Evolutionary conservation across 2,888 invertebrate genomes (phyloP).

Genomic region (Tetropium fuscum): DNA sequence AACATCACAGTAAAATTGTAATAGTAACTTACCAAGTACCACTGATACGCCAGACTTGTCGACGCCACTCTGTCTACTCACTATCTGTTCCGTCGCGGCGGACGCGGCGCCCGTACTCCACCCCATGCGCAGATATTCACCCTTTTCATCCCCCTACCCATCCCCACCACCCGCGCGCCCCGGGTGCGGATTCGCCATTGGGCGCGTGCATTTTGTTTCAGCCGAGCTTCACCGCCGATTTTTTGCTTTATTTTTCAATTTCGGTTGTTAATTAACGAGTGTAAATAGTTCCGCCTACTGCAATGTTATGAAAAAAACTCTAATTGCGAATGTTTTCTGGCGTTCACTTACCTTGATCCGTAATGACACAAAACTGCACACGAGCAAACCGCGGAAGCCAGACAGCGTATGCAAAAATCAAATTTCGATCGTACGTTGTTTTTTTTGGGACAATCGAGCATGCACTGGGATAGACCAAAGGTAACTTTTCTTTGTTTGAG

Average conservation of each 20-base stretch:
- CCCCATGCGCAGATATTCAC: constrained; percentile 68
- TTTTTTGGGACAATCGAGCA: not conserved
- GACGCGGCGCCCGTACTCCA: constrained; percentile 74
- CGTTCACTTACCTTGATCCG: constrained; percentile 16
- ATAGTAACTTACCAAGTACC: constrained; percentile 58
- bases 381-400: too few relatives aligned
- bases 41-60: constrained; percentile 61
- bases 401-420: too few relatives aligned
- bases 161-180: constrained; percentile 59
- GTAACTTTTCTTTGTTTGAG: constrained; percentile 52
- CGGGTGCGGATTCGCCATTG: constrained; percentile 53
- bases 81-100: constrained; percentile 71
- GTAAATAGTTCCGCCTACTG: constrained; percentile 15
- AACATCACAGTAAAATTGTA: constrained; percentile 38
- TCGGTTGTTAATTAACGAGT: constrained; percentile 23
- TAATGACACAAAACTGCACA: too few relatives aligned
- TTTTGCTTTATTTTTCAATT: constrained; percentile 28
- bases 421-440: not conserved
- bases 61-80: constrained; percentile 68
- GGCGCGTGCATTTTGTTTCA: constrained; percentile 58
- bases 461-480: constrained; percentile 14
- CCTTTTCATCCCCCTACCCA: constrained; percentile 58
- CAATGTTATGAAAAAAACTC: not conserved
- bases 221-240: constrained; percentile 53
- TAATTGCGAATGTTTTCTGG: not conserved